phyloP scores from a whole-genome alignment of 2,888 invertebrate genomes.

The Stenichneumon culpator region DNA sequence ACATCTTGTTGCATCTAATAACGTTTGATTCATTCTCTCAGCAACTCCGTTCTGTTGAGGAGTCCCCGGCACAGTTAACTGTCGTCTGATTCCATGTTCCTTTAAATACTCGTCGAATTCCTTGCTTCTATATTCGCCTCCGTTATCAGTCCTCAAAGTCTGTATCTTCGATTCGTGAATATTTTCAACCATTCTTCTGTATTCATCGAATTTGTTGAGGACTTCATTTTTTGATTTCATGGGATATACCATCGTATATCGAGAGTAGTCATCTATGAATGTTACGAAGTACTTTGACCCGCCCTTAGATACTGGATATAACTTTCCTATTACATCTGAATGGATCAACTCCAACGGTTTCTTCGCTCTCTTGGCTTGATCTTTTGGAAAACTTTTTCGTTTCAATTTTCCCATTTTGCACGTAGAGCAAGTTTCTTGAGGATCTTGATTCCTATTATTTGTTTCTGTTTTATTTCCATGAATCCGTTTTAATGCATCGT shows the following conservation, averaged over 20 bases:
- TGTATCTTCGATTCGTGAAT: conserved; percentile 16
- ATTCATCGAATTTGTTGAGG: conserved; percentile 20
- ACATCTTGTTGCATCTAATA: conserved; percentile 14
- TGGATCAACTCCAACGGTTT: conserved; percentile 13
- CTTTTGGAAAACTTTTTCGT: background rate
- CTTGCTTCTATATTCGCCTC: conserved; percentile 17
- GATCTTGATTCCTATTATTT: background rate
- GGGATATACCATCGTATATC: conserved; percentile 10
- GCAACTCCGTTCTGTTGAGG: conserved; percentile 38
- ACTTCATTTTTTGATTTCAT: conserved; percentile 8
- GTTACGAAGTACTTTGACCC: conserved; percentile 28
- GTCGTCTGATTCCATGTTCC: conserved; percentile 19
- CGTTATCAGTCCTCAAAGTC: conserved; percentile 24
- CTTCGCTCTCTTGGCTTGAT: background rate
- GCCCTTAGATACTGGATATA: conserved; percentile 12
- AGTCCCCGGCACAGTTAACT: conserved; percentile 21
- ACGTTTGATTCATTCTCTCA: conserved; percentile 17
- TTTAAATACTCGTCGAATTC: conserved; percentile 11
- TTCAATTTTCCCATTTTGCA: conserved; percentile 27
- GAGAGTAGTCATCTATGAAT: conserved; percentile 26
- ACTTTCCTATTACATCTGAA: conserved; percentile 23
- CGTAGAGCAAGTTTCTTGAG: background rate
- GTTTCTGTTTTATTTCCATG: background rate
- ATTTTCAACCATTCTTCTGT: conserved; percentile 14
- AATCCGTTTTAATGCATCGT: background rate